Conservation (phyloP, 2,888 invertebrate genomes). For the Noctua comes region DNA sequence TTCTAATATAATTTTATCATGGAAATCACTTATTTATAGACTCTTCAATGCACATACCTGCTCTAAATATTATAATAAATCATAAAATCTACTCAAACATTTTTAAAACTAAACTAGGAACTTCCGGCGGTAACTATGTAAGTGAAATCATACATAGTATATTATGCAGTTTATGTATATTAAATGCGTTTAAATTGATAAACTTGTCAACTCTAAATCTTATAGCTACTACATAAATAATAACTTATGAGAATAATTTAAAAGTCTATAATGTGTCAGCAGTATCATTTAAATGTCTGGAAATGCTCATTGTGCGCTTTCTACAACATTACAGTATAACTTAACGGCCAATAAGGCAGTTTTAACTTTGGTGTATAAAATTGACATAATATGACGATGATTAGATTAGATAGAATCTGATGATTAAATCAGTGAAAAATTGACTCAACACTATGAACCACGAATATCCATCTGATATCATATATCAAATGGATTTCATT, state of each 20-base stretch:
- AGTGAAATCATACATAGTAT: conserved; percentile 42
- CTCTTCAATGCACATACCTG: neutral
- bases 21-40: conserved; percentile 2
- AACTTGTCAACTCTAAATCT: conserved; percentile 28
- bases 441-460: conserved; percentile 34
- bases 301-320: conserved; percentile 48
- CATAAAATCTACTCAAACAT: conserved; percentile 19
- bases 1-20: conserved; percentile 25
- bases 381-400: conserved; percentile 50
- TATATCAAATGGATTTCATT: conserved; percentile 29
- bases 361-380: conserved; percentile 54
- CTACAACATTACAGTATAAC: conserved; percentile 21
- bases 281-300: conserved; percentile 33
- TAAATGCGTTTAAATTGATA: conserved; percentile 48
- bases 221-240: conserved; percentile 35
- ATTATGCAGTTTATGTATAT: conserved; percentile 45
- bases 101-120: conserved; percentile 62
- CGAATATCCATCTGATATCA: conserved; percentile 40
- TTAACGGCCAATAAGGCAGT: conserved; percentile 41
- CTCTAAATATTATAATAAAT: conserved; percentile 21
- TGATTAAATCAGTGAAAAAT: conserved; percentile 37
- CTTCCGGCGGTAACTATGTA: conserved; percentile 55
- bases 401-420: conserved; percentile 34
- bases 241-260: conserved; percentile 41
- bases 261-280: conserved; percentile 35